These are phyloP conservation scores for Incurvaria masculella DNA, from an alignment of 2,888 invertebrate genomes.

Conservation along the genomic window DNA sequence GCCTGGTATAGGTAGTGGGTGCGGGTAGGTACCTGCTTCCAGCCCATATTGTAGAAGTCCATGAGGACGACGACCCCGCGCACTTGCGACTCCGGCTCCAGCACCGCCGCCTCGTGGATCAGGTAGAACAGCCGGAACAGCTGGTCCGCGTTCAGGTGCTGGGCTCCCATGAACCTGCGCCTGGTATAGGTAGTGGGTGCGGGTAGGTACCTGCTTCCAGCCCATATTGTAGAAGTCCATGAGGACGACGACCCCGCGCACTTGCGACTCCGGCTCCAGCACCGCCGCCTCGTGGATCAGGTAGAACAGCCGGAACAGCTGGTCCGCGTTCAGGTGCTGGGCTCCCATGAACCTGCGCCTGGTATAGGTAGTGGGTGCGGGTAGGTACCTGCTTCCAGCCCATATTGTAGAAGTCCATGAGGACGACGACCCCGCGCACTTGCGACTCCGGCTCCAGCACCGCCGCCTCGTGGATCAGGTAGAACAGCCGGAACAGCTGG, in stretches of 20 bases:
- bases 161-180: constrained; percentile 69
- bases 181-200: no score
- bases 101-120: constrained; percentile 73
- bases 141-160: constrained; percentile 68
- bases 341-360: constrained; percentile 66
- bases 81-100: constrained; percentile 77
- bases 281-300: constrained; percentile 77
- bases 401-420: constrained; percentile 80
- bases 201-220: constrained; percentile 61
- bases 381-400: constrained; percentile 65
- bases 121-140: constrained; percentile 77
- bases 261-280: constrained; percentile 72
- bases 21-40: constrained; percentile 59
- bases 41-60: constrained; percentile 76
- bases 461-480: constrained; percentile 77
- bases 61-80: constrained; percentile 76
- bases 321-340: constrained; percentile 68
- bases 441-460: constrained; percentile 74
- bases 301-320: constrained; percentile 76
- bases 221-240: constrained; percentile 80
- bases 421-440: constrained; percentile 74
- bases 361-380: no score
- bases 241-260: constrained; percentile 75
- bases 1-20: no score
- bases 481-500: constrained; percentile 75